Evolutionary conservation across 2,797 vertebrate genomes (phyloP), one percentile per base, ranked within the genome.

Genomic region (Megaceryle alcyon): DNA sequence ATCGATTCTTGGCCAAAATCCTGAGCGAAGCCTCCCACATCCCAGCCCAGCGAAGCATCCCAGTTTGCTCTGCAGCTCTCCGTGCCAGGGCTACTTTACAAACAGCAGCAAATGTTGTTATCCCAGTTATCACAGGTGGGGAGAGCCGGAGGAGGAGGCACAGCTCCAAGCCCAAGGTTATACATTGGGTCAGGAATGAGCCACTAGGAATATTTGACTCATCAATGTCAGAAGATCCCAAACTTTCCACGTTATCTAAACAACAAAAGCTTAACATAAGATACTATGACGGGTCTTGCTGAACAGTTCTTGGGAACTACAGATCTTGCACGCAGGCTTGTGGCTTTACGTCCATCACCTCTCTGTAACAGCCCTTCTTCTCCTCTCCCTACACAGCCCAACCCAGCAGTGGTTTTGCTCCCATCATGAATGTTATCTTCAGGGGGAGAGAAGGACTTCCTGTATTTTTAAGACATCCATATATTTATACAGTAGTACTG

Each of bases 91-190:
- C 44, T 63, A 57, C 77, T 54, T 61, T 33, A 77, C 53, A 61
- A 86, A 83, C 28, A 83, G 75, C 72, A 88, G 69, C 53, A 69
- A 91, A 94, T 76, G 51, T 81, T 5, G 3, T 83, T 53, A 66
- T 31, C 61, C 64, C 82, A 39, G 71, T 56, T 88, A 77, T 17
- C 90, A 21, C 54, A 75, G 86, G 54, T 92, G 85, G 66, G 59
- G 69, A 88, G 72, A 88, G 86, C 33, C 0, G 0, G 76, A 59
- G 87, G 57, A 93, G 59, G 46, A 44, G 89, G 87, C 82, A 92
- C 43, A 75, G 63, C 41, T 92, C 87, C 92, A 94, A 92, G 29
- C n/a, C 43, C 87, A 92, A 86, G 79, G 79, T 92, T 81, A 84
- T 14, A 7, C 35, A 41, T 17, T 1, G 0, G 71, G 80, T 81